Base-by-base conservation (phyloP, 2,113 vertebrate genomes). In the Microcebus lehilahytsara region DNA sequence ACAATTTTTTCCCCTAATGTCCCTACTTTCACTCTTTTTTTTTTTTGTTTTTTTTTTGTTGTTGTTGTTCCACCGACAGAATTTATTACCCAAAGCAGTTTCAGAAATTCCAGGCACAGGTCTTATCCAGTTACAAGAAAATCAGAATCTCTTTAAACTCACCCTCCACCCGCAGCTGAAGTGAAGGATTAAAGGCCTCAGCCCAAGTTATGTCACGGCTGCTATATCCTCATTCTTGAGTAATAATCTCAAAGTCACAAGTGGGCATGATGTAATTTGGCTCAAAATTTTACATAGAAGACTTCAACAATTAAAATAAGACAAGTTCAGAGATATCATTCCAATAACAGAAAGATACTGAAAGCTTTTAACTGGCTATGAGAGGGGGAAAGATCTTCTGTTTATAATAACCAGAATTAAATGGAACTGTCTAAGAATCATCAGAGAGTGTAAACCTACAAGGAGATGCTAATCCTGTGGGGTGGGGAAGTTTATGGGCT, bases 61-160 rank as follows among this genome's bases (percentile, higher is more conserved):
- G n/a, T n/a, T n/a, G n/a, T n/a, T 46, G 42, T 46, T 46, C 7
- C 75, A 96, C 14, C 23, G 42, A 58, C 53, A 97, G 60, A 94
- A 51, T 95, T 96, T 92, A 94, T 94, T 96, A 51, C 40, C 27
- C 23, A 27, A 81, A 92, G 67, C 89, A 85, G 49, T 81, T 53
- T 84, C 75, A 93, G 42, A 34, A 87, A 92, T 72, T 62, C 83
- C 56, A 90, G 91, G 49, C 46, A 40, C 49, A 20, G n/a, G 60
- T 49, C 27, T 89, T 89, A 20, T 10, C 2, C 0, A 0, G 14
- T 56, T 49, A 46, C n/a, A 51, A 88, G 78, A 80, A 71, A 85
- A 85, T 10, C 58, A 53, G n/a, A 78, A 22, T 19, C 67, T 81
- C 69, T 95, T 51, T 46, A 75, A 49, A 92, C 25, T 51, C 23